Base-by-base conservation (phyloP, 2,888 invertebrate species). In the Rhamnusium bicolor region DNA sequence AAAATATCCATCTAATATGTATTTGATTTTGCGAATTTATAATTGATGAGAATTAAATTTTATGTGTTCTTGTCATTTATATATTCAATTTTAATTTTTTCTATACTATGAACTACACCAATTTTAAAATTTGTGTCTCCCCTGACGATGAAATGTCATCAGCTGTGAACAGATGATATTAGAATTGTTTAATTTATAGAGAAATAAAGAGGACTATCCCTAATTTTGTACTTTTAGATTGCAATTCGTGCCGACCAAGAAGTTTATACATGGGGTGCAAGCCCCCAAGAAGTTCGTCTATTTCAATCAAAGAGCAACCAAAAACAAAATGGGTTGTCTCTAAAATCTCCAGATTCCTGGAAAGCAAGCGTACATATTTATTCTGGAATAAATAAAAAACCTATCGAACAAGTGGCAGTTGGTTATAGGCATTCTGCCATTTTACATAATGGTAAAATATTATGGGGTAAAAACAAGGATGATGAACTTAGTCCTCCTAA, bases 391-490 rank as follows among this genome's bases (percentile, higher is more conserved):
- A 82, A 83, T 27, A 83, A 83, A 21, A 82, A 75, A 60, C 82
- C 80, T 0, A 81, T 85, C 18, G 83, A 82, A 71, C 83, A 85
- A 71, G 78, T 82, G 7, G 83, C 94, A 51, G 93, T 94, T 71
- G 97, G 97, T 0, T 94, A 95, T 87, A 94, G 96, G 84, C 97
- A 98, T 86, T 94, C 94, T 47, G 87, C 85, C 8, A 81, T 88
- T 60, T 73, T 88, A 53, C 86, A 88, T 66, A 83, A 85, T 62
- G 87, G 87, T 0, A 85, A 84, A 75, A 81, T 88, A 18, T 75
- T 86, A 29, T 97, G 97, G 96, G 97, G 98, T 1, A 92, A 95
- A 75, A 97, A 96, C 88, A 91, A 96, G 75, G 97, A 98, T 85
- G 96, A 97, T 40, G 98, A 98, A 86, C 89, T 98, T 67, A 96